Evolutionary conservation across 2,113 vertebrate genomes (phyloP).

Genomic region (Pedionomus torquatus): DNA sequence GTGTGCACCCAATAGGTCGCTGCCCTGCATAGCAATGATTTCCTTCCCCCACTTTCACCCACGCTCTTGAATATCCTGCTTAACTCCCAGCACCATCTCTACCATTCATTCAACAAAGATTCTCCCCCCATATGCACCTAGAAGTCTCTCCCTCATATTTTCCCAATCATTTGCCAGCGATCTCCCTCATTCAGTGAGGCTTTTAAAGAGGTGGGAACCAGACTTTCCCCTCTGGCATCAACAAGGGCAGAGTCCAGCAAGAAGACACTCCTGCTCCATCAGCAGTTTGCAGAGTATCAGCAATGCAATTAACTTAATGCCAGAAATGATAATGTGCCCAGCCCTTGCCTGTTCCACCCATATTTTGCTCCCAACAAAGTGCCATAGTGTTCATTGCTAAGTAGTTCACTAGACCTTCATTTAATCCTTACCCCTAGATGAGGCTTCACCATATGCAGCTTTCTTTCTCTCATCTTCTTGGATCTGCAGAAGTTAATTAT

Average conservation of each 20-base stretch:
- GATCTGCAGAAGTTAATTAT: background rate
- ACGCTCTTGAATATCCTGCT: background rate
- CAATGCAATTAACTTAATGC: background rate
- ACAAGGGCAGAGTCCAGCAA: conserved; percentile 45
- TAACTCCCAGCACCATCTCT: background rate
- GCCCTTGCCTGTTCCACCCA: conserved; percentile 3
- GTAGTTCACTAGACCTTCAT: background rate
- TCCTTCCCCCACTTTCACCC: background rate
- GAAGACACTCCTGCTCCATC: background rate
- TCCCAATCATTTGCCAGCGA: background rate
- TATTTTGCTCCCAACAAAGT: background rate
- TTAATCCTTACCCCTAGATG: background rate
- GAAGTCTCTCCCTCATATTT: background rate
- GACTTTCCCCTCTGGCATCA: conserved; percentile 34
- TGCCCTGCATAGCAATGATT: background rate
- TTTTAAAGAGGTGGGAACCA: background rate
- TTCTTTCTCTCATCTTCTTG: background rate
- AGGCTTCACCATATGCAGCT: background rate
- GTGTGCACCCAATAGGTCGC: background rate
- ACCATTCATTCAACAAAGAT: background rate
- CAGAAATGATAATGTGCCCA: conserved; percentile 11
- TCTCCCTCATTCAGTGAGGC: background rate
- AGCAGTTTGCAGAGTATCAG: conserved; percentile 42
- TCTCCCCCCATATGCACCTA: background rate
- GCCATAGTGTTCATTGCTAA: background rate